Base-by-base conservation (phyloP, 2,888 invertebrate species). In the Thereva nobilitata region DNA sequence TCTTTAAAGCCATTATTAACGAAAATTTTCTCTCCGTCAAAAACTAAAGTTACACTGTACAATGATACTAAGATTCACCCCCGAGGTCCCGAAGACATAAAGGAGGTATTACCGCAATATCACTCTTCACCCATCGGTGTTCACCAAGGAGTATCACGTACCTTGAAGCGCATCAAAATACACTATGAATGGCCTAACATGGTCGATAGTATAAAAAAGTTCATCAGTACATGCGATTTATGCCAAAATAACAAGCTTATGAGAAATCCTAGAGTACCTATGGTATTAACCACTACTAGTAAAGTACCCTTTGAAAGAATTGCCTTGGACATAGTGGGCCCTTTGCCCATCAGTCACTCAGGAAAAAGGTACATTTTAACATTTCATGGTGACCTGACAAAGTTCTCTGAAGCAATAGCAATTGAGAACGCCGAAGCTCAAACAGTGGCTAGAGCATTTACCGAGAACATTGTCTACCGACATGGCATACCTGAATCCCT, bases 241-340 rank as follows among this genome's bases (percentile, higher is more conserved):
- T 68, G 65, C 34, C 68, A 68, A n/a, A 49, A 41, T n/a, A 61
- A 68, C 38, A 61, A 65, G 38, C 40, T 37, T 8, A 37, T 38
- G 41, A 4, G 8, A n/a, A 59, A 37, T 12, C 42, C 8, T 7
- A 68, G 52, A 44, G 8, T 47, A 41, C 64, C 66, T 23, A 69
- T 61, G 64, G 52, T n/a, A n/a, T n/a, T n/a, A n/a, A n/a, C n/a
- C 23, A 47, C 45, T 10, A 63, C 57, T 5, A 35, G 35, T n/a
- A n/a, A n/a, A n/a, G n/a, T n/a, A 47, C 47, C 59, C 1, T 56
- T 56, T 7, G 35, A 45, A 42, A 41, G 8, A 34, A 9, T 49
- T 4, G 23, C 23, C 1, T n/a, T 49, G 2, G 49, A 49, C 10
- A 49, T 49, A 4, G n/a, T 53, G 1, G 53, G 53, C 38, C 53